Base-by-base conservation (phyloP, 2,113 vertebrate species). In the Triplophysa siluroides region DNA sequence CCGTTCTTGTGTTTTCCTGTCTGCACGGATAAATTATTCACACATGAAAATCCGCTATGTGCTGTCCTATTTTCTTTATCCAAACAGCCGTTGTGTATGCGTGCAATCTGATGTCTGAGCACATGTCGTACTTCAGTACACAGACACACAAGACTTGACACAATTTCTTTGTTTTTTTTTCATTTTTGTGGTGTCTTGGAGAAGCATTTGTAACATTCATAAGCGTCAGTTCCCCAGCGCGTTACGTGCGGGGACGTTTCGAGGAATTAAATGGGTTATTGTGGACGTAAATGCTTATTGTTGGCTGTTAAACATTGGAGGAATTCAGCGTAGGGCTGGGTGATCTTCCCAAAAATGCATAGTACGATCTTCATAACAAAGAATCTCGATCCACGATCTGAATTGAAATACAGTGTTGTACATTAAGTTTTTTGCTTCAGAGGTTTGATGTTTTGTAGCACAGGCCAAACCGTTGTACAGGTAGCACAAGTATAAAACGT, bases 11-110 rank as follows among this genome's bases (percentile, higher is more conserved):
- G 62, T 66, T 43, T 74, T 58, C 52, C 61, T 81, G 73, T 60
- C 79, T 33, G 38, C 3, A 24, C 29, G 5, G 66, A 75, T 81
- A 50, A 75, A 81, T 81, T 67, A 81, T 81, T 81, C 63, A 81
- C 70, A 75, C 18, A 62, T 67, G 79, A 75, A 75, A 67, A 74
- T 73, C 70, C 54, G 45, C 64, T 62, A 66, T 74, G 70, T 58
- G 41, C 38, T 75, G 79, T 58, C 79, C 79, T 65, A 75, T 74
- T 75, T 80, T 67, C 79, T 56, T 50, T 26, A 24, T 73, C 38
- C 63, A 81, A 81, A 75, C 50, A 52, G 47, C 23, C 69, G 60
- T 65, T 58, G 78, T 74, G 69, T 66, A 65, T 47, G 68, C 45
- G 63, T 79, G 78, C 70, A 60, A 72, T 78, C 65, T 61, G 77